Conservation (phyloP, 1,140 invertebrate genomes). For the Brachionus calyciflorus region DNA sequence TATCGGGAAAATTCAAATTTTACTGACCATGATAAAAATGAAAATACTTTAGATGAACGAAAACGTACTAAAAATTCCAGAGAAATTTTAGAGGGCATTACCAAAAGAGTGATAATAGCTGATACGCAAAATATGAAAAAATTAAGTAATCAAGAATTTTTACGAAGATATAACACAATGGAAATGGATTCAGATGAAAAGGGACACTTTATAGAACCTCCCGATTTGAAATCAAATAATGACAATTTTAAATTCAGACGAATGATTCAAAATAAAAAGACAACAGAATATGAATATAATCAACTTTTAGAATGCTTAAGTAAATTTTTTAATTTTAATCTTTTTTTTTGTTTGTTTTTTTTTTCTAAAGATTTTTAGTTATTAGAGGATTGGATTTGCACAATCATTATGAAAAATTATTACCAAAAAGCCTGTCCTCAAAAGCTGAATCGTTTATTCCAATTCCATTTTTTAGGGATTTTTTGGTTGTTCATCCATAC, state of each 20-base stretch:
- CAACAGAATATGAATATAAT: constrained; percentile 4
- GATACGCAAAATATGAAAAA: not conserved
- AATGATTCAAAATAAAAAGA: constrained; percentile 4
- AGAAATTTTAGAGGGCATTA: constrained; percentile 34
- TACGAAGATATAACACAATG: constrained; percentile 1
- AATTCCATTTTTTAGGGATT: constrained; percentile 34
- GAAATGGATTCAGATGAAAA: not conserved
- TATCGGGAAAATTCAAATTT: not conserved
- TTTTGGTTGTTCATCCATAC: constrained; percentile 37
- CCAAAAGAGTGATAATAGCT: constrained; percentile 23
- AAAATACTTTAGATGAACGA: not conserved
- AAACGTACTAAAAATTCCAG: constrained; percentile 14
- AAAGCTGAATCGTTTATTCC: constrained; percentile 32
- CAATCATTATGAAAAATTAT: constrained; percentile 38
- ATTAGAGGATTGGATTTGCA: constrained; percentile 41
- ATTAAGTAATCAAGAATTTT: not conserved
- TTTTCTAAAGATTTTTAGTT: not conserved
- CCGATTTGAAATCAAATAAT: constrained; percentile 15
- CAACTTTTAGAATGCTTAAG: constrained; percentile 36
- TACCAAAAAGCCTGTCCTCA: not conserved
- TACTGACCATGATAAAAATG: not conserved
- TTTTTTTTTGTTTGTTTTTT: not conserved
- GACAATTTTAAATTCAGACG: constrained; percentile 4
- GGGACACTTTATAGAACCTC: constrained; percentile 10
- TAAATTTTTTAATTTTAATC: not conserved